phyloP scores from a whole-genome alignment of 2,888 invertebrate genomes.

The Ligdia adustata region DNA sequence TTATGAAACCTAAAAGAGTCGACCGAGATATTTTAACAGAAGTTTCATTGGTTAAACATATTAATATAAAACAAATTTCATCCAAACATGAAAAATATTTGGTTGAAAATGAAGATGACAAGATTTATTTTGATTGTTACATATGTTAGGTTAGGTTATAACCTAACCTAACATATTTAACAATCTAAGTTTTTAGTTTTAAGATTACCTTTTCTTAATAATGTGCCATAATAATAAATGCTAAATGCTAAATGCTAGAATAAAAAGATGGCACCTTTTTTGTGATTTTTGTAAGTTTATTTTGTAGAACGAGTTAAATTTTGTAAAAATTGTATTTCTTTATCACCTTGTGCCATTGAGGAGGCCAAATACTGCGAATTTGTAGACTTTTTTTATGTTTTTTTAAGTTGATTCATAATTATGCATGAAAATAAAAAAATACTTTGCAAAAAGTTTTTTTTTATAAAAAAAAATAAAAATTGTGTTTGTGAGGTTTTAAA shows the following conservation, averaged over 20 bases:
- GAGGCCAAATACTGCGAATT: constrained; percentile 12
- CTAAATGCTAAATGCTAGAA: too few relatives aligned
- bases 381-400: constrained; percentile 8
- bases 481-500: constrained; percentile 8
- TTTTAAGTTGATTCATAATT: constrained; percentile 14
- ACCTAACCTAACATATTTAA: constrained; percentile 1
- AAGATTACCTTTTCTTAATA: too few relatives aligned
- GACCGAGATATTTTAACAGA: constrained; percentile 8
- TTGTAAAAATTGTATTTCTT: too few relatives aligned
- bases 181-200: too few relatives aligned
- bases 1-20: constrained; percentile 14
- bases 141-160: constrained; percentile 10
- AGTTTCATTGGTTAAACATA: constrained; percentile 8
- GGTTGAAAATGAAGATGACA: constrained; percentile 7
- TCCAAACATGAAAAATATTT: constrained; percentile 10
- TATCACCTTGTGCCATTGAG: constrained; percentile 12
- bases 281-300: too few relatives aligned
- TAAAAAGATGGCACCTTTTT: too few relatives aligned
- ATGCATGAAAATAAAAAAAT: too few relatives aligned
- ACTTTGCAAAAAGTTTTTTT: constrained; percentile 3
- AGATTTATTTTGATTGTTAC: constrained; percentile 10
- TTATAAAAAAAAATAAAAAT: constrained; percentile 7
- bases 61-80: constrained; percentile 9
- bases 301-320: too few relatives aligned
- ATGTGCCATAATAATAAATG: too few relatives aligned